Conservation (phyloP, 2,888 invertebrate genomes). For the Oeneis ivallda region DNA sequence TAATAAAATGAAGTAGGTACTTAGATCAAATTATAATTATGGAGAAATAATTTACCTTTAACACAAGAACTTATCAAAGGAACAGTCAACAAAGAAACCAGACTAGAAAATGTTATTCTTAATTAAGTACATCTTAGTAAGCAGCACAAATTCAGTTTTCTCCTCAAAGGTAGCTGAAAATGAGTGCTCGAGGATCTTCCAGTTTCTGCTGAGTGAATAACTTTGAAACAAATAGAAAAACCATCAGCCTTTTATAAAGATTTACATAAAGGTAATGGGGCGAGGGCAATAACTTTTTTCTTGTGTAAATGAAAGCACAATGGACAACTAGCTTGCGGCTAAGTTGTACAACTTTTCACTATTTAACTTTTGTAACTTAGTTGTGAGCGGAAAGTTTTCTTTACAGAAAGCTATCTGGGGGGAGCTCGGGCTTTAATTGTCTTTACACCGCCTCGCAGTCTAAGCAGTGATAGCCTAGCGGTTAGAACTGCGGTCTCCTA, state of each 20-base stretch:
- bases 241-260: constrained; percentile 29
- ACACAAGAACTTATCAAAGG: constrained; percentile 11
- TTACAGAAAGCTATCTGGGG: constrained; percentile 53
- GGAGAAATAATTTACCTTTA: background rate
- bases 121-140: constrained; percentile 27
- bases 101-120: constrained; percentile 22
- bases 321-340: constrained; percentile 56
- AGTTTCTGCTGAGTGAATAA: constrained; percentile 21
- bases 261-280: constrained; percentile 40
- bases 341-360: constrained; percentile 68
- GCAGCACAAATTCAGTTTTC: constrained; percentile 25
- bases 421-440: constrained; percentile 52
- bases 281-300: constrained; percentile 16
- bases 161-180: constrained; percentile 21
- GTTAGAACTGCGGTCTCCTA: no score
- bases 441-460: constrained; percentile 42
- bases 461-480: no score
- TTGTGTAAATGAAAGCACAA: constrained; percentile 37
- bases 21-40: constrained; percentile 3
- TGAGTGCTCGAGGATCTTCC: constrained; percentile 17
- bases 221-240: constrained; percentile 20
- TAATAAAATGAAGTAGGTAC: background rate
- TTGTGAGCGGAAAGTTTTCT: constrained; percentile 44
- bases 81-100: constrained; percentile 10
- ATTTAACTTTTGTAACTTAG: constrained; percentile 65